A percentile compares a stretch with the other conserved stretches of the same genome.
These are phyloP conservation scores for Nysson spinosus DNA, from an alignment of 2,888 invertebrate species.

Conservation along the genomic window DNA sequence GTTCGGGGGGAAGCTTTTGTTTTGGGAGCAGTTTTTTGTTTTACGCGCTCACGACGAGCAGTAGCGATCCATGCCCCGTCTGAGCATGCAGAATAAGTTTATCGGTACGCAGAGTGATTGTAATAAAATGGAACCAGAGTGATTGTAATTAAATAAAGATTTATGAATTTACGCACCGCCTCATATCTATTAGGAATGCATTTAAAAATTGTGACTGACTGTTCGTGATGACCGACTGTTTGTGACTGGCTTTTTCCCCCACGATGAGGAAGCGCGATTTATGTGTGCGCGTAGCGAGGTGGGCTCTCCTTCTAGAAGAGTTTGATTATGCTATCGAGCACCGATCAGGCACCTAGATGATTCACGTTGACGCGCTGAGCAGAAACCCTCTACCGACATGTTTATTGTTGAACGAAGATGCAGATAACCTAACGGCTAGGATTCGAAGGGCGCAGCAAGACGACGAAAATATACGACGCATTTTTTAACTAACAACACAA, in stretches of 20 bases:
- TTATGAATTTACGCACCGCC: too few relatives aligned
- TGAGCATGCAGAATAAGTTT: too few relatives aligned
- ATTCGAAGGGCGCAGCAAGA: background rate
- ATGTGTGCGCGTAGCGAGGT: slow-evolving; percentile 24
- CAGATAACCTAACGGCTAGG: background rate
- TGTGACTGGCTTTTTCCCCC: slow-evolving; percentile 19
- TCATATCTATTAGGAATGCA: too few relatives aligned
- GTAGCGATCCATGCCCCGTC: too few relatives aligned
- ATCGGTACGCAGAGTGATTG: too few relatives aligned
- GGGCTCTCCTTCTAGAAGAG: slow-evolving; percentile 21
- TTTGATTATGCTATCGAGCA: slow-evolving; percentile 25
- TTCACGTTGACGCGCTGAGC: slow-evolving; percentile 28
- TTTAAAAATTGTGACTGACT: slow-evolving; percentile 37
- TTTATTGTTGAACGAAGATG: background rate
- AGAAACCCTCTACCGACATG: slow-evolving; percentile 10
- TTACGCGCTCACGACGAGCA: too few relatives aligned
- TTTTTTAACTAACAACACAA: slow-evolving; percentile 1
- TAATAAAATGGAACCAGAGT: too few relatives aligned
- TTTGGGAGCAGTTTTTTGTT: too few relatives aligned
- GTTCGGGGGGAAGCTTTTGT: too few relatives aligned
- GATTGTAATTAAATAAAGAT: too few relatives aligned
- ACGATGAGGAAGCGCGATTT: slow-evolving; percentile 29
- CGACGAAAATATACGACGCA: background rate
- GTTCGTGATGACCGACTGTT: too few relatives aligned
- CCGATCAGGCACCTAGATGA: slow-evolving; percentile 20